Evolutionary conservation across 2,888 invertebrate genomes (phyloP).

Genomic region (Podabrus alpinus): DNA sequence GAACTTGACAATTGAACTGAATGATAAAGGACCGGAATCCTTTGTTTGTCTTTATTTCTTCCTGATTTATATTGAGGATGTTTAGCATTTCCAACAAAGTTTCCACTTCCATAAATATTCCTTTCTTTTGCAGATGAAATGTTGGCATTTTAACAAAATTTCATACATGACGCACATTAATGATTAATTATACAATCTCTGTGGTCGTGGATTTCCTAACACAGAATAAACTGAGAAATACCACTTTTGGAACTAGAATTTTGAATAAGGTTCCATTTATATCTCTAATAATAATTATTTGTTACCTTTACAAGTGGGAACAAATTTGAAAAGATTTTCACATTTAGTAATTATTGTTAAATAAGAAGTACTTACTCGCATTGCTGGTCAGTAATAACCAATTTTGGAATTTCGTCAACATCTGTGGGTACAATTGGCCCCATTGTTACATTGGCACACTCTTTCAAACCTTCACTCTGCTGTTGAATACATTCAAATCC

Average conservation of each 20-base stretch:
- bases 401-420: slow-evolving; percentile 60
- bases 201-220: no score
- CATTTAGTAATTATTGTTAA: background rate
- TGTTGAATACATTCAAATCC: slow-evolving; percentile 74
- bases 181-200: no score
- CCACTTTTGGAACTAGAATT: no score
- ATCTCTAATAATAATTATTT: no score
- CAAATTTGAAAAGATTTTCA: no score
- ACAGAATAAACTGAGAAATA: no score
- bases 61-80: background rate
- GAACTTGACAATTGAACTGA: background rate
- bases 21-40: background rate
- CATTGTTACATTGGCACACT: slow-evolving; percentile 68
- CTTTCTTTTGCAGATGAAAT: no score
- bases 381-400: slow-evolving; percentile 63
- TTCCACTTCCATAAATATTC: no score
- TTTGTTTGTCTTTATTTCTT: background rate
- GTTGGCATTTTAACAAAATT: no score
- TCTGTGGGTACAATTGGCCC: slow-evolving; percentile 58
- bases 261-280: no score
- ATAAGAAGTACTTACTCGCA: slow-evolving; percentile 57
- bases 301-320: no score
- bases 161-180: no score
- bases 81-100: background rate
- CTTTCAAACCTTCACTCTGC: slow-evolving; percentile 63